phyloP scores from a whole-genome alignment of 2,113 vertebrate species.

The Sula dactylatra region DNA sequence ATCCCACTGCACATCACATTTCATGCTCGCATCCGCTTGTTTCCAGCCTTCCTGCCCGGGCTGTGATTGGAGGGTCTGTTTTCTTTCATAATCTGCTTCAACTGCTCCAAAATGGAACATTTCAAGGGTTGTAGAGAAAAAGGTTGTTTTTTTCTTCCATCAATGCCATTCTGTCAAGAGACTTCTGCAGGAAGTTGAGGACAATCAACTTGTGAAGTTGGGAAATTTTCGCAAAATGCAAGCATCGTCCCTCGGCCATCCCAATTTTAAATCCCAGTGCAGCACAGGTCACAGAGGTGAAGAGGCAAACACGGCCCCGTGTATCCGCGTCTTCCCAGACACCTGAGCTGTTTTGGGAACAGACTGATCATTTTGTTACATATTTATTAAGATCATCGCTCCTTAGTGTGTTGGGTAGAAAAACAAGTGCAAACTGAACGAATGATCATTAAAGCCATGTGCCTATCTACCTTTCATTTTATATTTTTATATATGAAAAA shows the following conservation, averaged over 20 bases:
- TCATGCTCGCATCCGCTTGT: neutral
- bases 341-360: neutral
- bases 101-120: conserved; percentile 27
- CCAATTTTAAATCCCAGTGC: neutral
- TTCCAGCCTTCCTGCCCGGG: conserved; percentile 11
- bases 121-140: neutral
- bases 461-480: neutral
- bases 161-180: neutral
- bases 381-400: neutral
- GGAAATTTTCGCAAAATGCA: neutral
- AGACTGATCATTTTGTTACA: neutral
- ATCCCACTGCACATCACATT: conserved; percentile 24
- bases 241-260: neutral
- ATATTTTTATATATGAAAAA: neutral
- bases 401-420: neutral
- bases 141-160: neutral
- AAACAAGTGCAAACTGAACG: neutral
- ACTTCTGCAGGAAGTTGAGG: conserved; percentile 2
- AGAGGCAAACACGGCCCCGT: neutral
- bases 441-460: neutral
- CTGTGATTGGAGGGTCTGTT: conserved; percentile 35
- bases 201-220: neutral
- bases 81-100: conserved; percentile 9
- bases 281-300: neutral
- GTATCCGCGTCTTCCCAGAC: neutral